A percentile compares a stretch with the other conserved stretches of the same genome.
Evolutionary conservation across 2,113 vertebrate genomes (phyloP).

Genomic region (Lamprotornis superbus): DNA sequence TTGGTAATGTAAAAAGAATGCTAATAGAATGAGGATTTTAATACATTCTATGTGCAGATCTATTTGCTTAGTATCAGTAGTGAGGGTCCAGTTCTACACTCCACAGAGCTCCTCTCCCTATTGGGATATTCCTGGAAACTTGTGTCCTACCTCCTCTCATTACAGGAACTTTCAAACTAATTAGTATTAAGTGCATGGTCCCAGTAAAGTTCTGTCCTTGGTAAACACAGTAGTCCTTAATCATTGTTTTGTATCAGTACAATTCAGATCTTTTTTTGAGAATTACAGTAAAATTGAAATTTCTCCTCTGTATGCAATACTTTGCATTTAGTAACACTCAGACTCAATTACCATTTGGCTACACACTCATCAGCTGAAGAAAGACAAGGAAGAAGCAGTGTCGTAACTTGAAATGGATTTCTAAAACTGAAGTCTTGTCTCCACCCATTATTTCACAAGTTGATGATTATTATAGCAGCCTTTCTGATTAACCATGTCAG

Average conservation of each 20-base stretch:
- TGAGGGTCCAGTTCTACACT: background rate
- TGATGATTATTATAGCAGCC: background rate
- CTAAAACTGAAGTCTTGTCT: background rate
- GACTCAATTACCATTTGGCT: background rate
- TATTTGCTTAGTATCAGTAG: background rate
- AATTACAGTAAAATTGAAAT: background rate
- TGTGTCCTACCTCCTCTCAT: background rate
- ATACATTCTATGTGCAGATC: background rate
- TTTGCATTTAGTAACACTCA: background rate
- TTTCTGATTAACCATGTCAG: background rate
- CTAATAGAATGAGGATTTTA: background rate
- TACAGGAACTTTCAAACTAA: background rate
- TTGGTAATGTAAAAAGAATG: background rate
- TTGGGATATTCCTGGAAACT: background rate
- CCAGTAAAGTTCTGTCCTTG: background rate
- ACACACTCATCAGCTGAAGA: background rate
- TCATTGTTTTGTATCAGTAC: background rate
- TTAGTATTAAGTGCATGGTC: background rate
- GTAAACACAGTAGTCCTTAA: background rate
- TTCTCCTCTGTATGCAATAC: background rate
- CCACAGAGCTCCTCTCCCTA: background rate
- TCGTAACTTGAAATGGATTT: background rate
- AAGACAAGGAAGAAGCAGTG: background rate
- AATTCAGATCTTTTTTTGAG: background rate
- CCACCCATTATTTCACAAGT: constrained; percentile 38